Evolutionary conservation across 2,888 invertebrate genomes (phyloP).

Genomic region (Julus scanicus): DNA sequence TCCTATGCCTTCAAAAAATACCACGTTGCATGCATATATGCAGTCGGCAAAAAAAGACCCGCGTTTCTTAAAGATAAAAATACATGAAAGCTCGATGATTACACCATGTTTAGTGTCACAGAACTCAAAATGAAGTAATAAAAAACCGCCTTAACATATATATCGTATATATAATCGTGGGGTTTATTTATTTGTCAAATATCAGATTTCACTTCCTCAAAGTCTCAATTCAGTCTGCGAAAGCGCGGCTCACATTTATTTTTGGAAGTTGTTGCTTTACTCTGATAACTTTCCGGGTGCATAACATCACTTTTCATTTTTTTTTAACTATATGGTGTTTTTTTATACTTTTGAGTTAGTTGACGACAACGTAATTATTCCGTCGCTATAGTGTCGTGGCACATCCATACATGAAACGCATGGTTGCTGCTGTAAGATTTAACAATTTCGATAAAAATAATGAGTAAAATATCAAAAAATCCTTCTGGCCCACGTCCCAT

Average conservation of each 20-base stretch:
- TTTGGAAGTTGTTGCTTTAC: constrained; percentile 22
- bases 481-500: not conserved
- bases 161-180: not conserved
- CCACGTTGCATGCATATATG: not conserved
- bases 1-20: not conserved
- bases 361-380: not conserved
- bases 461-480: not conserved
- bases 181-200: constrained; percentile 22
- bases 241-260: not conserved
- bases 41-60: not conserved
- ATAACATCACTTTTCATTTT: constrained; percentile 28
- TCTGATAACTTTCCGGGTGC: constrained; percentile 22
- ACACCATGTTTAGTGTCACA: constrained; percentile 33
- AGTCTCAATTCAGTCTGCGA: not conserved
- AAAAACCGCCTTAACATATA: constrained; percentile 4
- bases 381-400: not conserved
- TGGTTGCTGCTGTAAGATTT: not conserved
- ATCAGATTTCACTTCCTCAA: constrained; percentile 27
- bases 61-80: constrained; percentile 1
- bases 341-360: not conserved
- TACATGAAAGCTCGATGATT: constrained; percentile 28
- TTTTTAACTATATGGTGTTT: not conserved
- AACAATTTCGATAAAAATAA: not conserved
- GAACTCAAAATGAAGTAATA: constrained; percentile 33
- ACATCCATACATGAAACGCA: not conserved